Base-by-base conservation (phyloP, 1,140 invertebrate species). In the Theocolax elegans region DNA sequence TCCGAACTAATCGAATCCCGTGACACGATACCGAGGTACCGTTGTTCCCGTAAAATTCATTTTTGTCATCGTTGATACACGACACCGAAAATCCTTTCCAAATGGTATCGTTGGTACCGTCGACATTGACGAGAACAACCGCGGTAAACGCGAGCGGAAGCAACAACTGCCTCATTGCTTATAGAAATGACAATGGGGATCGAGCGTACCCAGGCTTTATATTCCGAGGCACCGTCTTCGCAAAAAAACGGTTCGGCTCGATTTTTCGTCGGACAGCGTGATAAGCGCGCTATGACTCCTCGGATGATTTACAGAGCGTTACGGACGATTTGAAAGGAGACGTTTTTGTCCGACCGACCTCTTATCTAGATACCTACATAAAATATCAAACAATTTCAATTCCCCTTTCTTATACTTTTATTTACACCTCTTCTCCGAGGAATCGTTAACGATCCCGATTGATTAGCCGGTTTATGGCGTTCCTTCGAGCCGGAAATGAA, bases 1-100 rank as follows among this genome's bases (percentile, higher is more conserved):
- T 83, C 44, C 83, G 77, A 15, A 87, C 83, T 44, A 87, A 85
- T 68, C 82, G 82, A 25, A 87, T 79, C 7, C 86, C 86, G 21
- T 87, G 85, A 66, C 86, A 87, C 6, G 86, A 85, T 12, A 85
- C 77, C 8, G 86, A 87, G 10, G 10, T 10, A 35, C 10, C 31
- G 27, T 75, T 70, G 59, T 85, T 85, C 54, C 79, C 81, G 1
- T 79, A 69, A 49, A 85, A 82, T 13, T 85, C 82, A 12, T 62
- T 25, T 0, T 76, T 71, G 0, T 53, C 46, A 0, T 64, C 60
- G 13, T 17, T 56, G 2, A 15, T 46, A 56, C 84, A 86, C 6
- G 76, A 58, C 25, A 73, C 75, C 0, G 82, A 77, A 23, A 83
- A 78, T 17, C 77, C 82, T 21, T 67, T 75, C 83, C 81, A 85